Conservation (phyloP, 2,888 invertebrate genomes). For the Drosophila recens region DNA sequence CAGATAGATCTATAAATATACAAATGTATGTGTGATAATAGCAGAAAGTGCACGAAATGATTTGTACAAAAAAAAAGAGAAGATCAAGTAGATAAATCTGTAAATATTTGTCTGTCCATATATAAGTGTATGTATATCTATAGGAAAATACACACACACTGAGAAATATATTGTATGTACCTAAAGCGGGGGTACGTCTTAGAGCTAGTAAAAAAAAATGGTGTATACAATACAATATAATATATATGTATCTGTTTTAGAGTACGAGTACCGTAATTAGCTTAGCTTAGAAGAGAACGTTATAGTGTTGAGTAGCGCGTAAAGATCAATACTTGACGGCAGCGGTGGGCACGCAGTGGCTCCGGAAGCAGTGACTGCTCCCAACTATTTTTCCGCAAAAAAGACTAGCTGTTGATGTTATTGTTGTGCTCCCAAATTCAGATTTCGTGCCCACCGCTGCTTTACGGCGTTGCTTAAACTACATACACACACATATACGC, state of each 20-base stretch:
- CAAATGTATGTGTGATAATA: background rate
- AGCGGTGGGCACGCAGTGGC: too few species aligned
- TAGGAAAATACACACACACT: constrained; percentile 32
- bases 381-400: too few species aligned
- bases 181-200: constrained; percentile 51
- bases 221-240: constrained; percentile 41
- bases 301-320: constrained; percentile 57
- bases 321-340: constrained; percentile 32
- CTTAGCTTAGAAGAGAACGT: constrained; percentile 72
- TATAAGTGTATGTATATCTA: constrained; percentile 17
- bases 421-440: too few species aligned
- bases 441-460: too few species aligned
- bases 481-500: background rate
- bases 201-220: constrained; percentile 63
- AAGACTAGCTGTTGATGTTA: too few species aligned
- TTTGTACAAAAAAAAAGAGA: constrained; percentile 33
- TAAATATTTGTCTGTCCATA: constrained; percentile 10
- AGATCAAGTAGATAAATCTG: constrained; percentile 4
- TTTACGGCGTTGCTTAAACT: constrained; percentile 21
- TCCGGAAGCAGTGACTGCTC: too few species aligned
- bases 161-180: constrained; percentile 17
- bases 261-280: constrained; percentile 66
- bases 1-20: constrained; percentile 2
- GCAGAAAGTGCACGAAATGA: constrained; percentile 32
- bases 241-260: constrained; percentile 34